These are phyloP conservation scores for Microplitis demolitor DNA, from an alignment of 1,140 invertebrate genomes.

Conservation along the genomic window DNA sequence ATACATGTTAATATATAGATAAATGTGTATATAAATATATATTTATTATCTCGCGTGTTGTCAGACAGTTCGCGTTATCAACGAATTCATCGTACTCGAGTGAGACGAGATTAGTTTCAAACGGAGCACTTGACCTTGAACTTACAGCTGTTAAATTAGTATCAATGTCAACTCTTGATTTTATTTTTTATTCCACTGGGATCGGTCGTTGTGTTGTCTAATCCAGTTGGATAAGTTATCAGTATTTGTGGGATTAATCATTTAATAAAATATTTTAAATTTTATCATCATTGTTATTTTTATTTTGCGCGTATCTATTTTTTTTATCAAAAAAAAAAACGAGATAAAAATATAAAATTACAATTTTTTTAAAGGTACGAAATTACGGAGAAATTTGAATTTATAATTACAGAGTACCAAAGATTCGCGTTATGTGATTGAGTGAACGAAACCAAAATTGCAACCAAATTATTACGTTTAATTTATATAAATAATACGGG, in stretches of 20 bases:
- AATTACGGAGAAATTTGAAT: background rate
- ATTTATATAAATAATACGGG: background rate
- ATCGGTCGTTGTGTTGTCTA: no score
- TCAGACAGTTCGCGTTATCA: no score
- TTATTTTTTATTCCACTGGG: no score
- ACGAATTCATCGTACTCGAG: no score
- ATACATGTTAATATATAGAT: background rate
- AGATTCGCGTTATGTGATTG: background rate
- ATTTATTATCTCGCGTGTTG: no score
- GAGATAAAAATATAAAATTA: no score
- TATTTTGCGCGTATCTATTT: no score
- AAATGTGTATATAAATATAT: background rate
- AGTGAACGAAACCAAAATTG: conserved; percentile 14
- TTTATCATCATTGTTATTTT: no score
- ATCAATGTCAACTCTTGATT: background rate
- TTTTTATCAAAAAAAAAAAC: no score
- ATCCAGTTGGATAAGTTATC: no score
- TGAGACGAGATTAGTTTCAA: background rate
- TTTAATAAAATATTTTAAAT: no score
- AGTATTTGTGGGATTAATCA: no score
- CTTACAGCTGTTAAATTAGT: background rate
- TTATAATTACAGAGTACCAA: background rate
- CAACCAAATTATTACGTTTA: background rate
- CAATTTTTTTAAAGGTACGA: background rate
- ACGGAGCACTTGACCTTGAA: background rate